Base-by-base conservation (phyloP, 2,113 vertebrate species). In the Pycnonotus jocosus region DNA sequence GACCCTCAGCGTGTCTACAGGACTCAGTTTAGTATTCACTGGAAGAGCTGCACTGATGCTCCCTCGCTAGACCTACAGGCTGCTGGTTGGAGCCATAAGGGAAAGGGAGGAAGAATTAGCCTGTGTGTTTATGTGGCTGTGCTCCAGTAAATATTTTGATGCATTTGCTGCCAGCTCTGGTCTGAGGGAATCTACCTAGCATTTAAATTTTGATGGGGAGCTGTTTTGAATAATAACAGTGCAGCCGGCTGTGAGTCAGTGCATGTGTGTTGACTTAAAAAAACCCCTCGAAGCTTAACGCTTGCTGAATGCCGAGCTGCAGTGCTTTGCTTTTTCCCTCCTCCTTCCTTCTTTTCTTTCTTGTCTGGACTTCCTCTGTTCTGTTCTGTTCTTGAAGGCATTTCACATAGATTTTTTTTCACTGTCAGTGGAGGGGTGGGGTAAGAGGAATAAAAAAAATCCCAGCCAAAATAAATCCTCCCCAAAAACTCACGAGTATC, bases 201-300 rank as follows among this genome's bases (percentile, higher is more conserved):
- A 95, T 97, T 96, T 96, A 96, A 91, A 97, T 96, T 94, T 97
- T 96, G 84, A 96, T 83, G 93, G 96, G 95, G 95, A 96, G 96
- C 92, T 92, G 95, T 84, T 97, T 96, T 96, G 96, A 97, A 96
- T 97, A 97, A 97, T 97, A 95, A 78, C 94, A 70, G 96, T 97
- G 97, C 97, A 87, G 92, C 96, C 73, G 92, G 96, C 97, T 97
- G 97, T 95, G 98, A 98, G 98, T 96, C 97, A 93, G 96, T 97
- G 97, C 97, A 86, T 98, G 98, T 98, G 97, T 96, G 87, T 96
- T 97, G 97, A 97, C 97, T 97, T 97, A 94, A 94, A 91, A 91
- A 92, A 87, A 45, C 27, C 96, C 96, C 96, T 96, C 93, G 71
- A 57, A 96, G 97, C 97, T 95, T 94, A 97, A 94, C 54, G 96